phyloP scores from a whole-genome alignment of 1,140 invertebrate genomes.

The Latrodectus geometricus region DNA sequence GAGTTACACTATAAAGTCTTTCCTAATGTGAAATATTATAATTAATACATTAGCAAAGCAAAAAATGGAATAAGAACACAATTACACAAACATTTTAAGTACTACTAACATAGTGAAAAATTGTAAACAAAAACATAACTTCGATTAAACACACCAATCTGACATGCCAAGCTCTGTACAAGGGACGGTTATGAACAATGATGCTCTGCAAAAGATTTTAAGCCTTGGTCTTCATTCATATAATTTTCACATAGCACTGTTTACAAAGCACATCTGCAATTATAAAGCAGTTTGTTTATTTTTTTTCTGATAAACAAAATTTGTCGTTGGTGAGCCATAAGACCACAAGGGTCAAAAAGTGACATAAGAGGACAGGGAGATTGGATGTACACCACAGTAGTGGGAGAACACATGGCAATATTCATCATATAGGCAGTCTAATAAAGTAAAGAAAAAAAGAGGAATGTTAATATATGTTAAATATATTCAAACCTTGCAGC shows the following conservation, averaged over 20 bases:
- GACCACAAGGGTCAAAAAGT: constrained; percentile 47
- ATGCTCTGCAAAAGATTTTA: constrained; percentile 53
- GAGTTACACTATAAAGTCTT: constrained; percentile 19
- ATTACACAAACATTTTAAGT: constrained; percentile 7
- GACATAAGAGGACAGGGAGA: constrained; percentile 50
- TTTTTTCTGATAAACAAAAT: constrained; percentile 33
- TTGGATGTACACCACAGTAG: constrained; percentile 44
- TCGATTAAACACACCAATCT: constrained; percentile 58
- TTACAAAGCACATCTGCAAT: constrained; percentile 48
- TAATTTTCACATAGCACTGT: constrained; percentile 4
- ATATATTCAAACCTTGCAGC: neutral
- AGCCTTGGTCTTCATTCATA: constrained; percentile 35
- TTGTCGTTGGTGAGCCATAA: constrained; percentile 44
- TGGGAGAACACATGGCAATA: constrained; percentile 57
- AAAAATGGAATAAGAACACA: constrained; percentile 29
- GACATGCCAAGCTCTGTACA: constrained; percentile 62
- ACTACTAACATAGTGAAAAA: constrained; percentile 29
- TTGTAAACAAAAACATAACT: constrained; percentile 21
- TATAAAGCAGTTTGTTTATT: constrained; percentile 35
- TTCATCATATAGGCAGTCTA: constrained; percentile 54
- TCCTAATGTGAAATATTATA: neutral
- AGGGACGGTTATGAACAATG: constrained; percentile 60
- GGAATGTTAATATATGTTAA: constrained; percentile 14
- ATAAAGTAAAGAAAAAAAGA: constrained; percentile 17
- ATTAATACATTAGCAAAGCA: constrained; percentile 29